Base-by-base conservation (phyloP, 2,888 invertebrate genomes). In the Andricus quercusramuli region DNA sequence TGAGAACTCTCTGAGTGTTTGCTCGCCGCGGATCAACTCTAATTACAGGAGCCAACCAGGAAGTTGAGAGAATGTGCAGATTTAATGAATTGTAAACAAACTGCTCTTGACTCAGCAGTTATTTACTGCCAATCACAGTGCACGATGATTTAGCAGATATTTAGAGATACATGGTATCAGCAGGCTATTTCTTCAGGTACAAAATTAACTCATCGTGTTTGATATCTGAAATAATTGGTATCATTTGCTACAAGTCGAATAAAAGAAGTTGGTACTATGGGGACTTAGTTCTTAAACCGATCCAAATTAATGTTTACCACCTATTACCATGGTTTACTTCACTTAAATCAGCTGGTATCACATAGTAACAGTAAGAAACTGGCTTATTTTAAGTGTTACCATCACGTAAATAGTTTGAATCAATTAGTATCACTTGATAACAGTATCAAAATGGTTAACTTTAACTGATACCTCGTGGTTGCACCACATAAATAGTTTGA, bases 31-130 rank as follows among this genome's bases (percentile, higher is more conserved):
- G 32, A 74, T 74, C 74, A 56, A 56, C 51, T 56, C 32, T 74
- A 74, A 74, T 56, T 74, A 74, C 74, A 74, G 74, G 56, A 74
- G 56, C 74, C 32, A 74, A 56, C 74, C 74, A 74, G 74, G 56
- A 74, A 74, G 56, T 74, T 56, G 51, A 32, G 74, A 32, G 74
- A 74, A 56, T 74, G 51, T 74, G 74, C n/a, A 74, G 56, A 74
- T 74, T 74, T 56, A 74, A 74, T 56, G 56, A 74, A 74, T 74
- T 56, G 56, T 74, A n/a, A 70, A 32, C 51, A 3, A 74, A 56
- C 32, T 74, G 29, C n/a, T 32, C 32, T 56, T n/a, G 4, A 20
- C n/a, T 29, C n/a, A 5, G n/a, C n/a, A 29, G 32, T 74, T 74
- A 74, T 74, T 56, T 56, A 70, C 47, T 70, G 70, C n/a, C 32